phyloP scores from a whole-genome alignment of 2,888 invertebrate genomes.

The Heteropelma amictum region DNA sequence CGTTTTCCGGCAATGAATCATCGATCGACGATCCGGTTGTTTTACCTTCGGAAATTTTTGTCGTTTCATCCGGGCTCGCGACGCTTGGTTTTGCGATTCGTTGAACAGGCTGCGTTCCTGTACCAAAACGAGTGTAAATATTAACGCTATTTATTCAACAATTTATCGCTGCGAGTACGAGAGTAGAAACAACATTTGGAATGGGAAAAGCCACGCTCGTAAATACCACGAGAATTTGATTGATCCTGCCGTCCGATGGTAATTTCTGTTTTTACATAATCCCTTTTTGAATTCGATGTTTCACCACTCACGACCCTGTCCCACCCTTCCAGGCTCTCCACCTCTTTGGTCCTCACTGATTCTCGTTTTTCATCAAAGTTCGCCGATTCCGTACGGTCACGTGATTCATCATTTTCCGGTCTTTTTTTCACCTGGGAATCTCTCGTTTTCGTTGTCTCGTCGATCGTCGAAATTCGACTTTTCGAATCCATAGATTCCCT shows the following conservation, averaged over 20 bases:
- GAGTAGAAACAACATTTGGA: no score
- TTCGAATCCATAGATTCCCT: background rate
- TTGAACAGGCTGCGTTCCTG: background rate
- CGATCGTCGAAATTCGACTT: background rate
- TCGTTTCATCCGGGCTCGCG: constrained; percentile 1
- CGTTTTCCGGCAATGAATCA: background rate
- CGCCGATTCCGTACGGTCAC: background rate
- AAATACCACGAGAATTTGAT: constrained; percentile 1
- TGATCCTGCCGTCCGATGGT: background rate
- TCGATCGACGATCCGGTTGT: background rate
- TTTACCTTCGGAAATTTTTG: background rate
- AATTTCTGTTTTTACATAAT: constrained; percentile 3
- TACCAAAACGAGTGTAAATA: no score
- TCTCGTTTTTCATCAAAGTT: background rate
- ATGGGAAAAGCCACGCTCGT: no score
- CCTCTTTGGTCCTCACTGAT: constrained; percentile 26
- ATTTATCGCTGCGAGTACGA: no score
- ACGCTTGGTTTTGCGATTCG: constrained; percentile 19
- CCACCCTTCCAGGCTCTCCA: constrained; percentile 62
- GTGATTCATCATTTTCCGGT: constrained; percentile 2
- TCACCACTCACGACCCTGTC: constrained; percentile 44
- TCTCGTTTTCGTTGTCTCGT: constrained; percentile 3
- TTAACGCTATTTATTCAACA: background rate
- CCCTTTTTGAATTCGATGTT: background rate
- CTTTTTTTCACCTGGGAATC: background rate